Base-by-base conservation (phyloP, 2,113 vertebrate genomes). In the Tapirus terrestris region DNA sequence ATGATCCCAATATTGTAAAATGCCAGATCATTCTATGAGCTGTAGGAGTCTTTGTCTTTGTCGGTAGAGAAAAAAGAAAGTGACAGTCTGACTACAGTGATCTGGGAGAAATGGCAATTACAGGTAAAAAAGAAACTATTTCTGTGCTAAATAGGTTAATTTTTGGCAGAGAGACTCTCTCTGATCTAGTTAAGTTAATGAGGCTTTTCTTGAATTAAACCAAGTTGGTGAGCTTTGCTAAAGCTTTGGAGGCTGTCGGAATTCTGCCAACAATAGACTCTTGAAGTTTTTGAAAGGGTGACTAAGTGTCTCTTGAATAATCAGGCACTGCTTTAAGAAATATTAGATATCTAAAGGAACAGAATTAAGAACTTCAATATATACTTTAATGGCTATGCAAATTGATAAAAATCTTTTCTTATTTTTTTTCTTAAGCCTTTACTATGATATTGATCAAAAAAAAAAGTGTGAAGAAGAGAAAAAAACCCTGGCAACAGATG, bases 101-200 rank as follows among this genome's bases (percentile, higher is more conserved):
- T 85, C 43, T 58, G 45, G 43, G 45, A 83, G 27, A 91, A 43
- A 70, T 63, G 70, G 65, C 48, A 53, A 27, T 48, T 56, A 70
- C 21, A 76, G 86, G 39, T 56, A 80, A 85, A 53, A 96, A 3
- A 83, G 61, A 25, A 85, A 72, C 79, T 51, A 76, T 72, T 95
- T 97, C 58, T 86, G 43, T 87, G 86, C 27, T 83, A 97, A 95
- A 75, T 51, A 95, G 89, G 83, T 96, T 91, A 92, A 65, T 90
- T 96, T 96, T 95, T 95, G 90, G 60, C 93, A 93, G 76, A 70
- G 45, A 48, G 39, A 75, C 31, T 60, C n/a, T 80, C 60, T 97
- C 60, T 89, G 68, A 95, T 97, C 73, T 94, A 92, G 95, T 70
- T 92, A 91, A 95, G 29, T 79, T 97, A 95, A 94, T 96, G 75